These are phyloP conservation scores for Trichogramma pretiosum DNA, from an alignment of 1,140 invertebrate genomes.

Conservation along the genomic window DNA sequence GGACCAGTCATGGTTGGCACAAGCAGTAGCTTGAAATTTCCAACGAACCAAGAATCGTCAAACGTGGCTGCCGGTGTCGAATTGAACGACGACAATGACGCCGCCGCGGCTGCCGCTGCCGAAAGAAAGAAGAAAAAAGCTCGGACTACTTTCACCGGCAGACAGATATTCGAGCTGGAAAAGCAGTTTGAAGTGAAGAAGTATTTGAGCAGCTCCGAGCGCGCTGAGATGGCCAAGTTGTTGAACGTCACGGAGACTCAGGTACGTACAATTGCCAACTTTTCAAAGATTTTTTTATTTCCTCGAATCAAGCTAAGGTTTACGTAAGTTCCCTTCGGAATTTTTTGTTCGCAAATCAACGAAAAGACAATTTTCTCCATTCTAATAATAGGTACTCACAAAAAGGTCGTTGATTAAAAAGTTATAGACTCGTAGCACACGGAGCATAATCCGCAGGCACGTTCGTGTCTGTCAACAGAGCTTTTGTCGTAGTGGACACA, in stretches of 20 bases:
- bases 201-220: constrained; percentile 89
- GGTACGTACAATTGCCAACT: too few relatives aligned
- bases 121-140: constrained; percentile 86
- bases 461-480: too few relatives aligned
- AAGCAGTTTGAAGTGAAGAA: constrained; percentile 94
- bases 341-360: too few relatives aligned
- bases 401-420: too few relatives aligned
- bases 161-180: constrained; percentile 93
- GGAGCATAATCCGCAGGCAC: too few relatives aligned
- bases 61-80: background rate
- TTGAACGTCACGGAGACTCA: constrained; percentile 92
- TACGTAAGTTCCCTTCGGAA: too few relatives aligned
- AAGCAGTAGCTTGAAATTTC: background rate
- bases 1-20: background rate
- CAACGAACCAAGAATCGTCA: background rate
- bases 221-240: constrained; percentile 86
- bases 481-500: too few relatives aligned
- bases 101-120: constrained; percentile 47
- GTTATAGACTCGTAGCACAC: too few relatives aligned
- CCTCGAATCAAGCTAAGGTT: too few relatives aligned
- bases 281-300: too few relatives aligned
- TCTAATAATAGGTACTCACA: too few relatives aligned
- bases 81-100: background rate
- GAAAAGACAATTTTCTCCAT: too few relatives aligned
- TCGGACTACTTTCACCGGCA: constrained; percentile 86